Evolutionary conservation across 2,888 invertebrate species (phyloP).

Genomic region (Aradus depressus): DNA sequence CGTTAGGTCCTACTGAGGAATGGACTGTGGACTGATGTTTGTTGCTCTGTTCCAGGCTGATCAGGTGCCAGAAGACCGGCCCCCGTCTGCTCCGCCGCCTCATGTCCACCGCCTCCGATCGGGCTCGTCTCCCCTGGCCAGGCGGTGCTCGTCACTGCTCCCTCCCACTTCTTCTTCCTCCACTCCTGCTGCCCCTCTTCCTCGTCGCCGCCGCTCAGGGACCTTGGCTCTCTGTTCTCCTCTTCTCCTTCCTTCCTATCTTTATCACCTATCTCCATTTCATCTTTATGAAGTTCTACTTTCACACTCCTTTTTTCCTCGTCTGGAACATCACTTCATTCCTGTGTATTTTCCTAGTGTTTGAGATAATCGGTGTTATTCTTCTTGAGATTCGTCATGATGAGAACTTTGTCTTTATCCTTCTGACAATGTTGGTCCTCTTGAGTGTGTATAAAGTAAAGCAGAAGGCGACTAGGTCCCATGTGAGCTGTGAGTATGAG

Average conservation of each 20-base stretch:
- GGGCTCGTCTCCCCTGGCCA: conserved; percentile 47
- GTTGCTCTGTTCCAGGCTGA: conserved; percentile 36
- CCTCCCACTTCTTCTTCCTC: conserved; percentile 41
- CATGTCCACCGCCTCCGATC: conserved; percentile 43
- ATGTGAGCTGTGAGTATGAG: conserved; percentile 31
- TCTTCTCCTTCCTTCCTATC: conserved; percentile 29
- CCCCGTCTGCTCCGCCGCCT: conserved; percentile 35
- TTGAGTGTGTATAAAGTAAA: conserved; percentile 39
- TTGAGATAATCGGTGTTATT: conserved; percentile 58
- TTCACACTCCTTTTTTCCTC: conserved; percentile 59
- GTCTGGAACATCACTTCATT: conserved; percentile 62
- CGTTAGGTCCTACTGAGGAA: too few species aligned
- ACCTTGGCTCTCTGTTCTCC: conserved; percentile 28
- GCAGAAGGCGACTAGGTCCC: conserved; percentile 33
- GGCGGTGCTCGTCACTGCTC: conserved; percentile 47
- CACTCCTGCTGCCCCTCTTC: conserved; percentile 37
- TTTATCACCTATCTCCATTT: conserved; percentile 29
- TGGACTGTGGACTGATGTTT: too few species aligned
- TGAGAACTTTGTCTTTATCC: conserved; percentile 49
- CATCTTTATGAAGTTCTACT: conserved; percentile 29
- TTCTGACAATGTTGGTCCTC: conserved; percentile 41
- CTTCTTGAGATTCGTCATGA: conserved; percentile 56
- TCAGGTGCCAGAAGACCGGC: conserved; percentile 36
- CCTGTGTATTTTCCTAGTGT: conserved; percentile 52
- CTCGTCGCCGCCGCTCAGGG: conserved; percentile 29